Evolutionary conservation across 2,888 invertebrate species (phyloP).

Genomic region (Sarcophaga rosellei): DNA sequence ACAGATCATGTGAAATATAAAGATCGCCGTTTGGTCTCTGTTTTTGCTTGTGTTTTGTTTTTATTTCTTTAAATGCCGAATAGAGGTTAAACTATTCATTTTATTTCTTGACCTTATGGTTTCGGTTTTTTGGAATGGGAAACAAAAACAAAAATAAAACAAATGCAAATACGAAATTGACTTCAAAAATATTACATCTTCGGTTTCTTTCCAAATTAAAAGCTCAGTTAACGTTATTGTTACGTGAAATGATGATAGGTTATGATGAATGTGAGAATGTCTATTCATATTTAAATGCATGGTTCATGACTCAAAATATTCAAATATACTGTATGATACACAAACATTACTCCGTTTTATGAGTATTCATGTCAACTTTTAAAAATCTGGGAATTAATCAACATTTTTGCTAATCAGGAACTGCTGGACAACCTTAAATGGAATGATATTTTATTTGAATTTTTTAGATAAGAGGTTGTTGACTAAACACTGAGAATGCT

Average conservation of each 20-base stretch:
- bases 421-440: no score
- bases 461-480: no score
- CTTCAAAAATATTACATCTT: slow-evolving; percentile 5
- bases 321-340: not conserved
- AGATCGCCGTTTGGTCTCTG: not conserved
- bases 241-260: slow-evolving; percentile 8
- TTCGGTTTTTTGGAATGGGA: not conserved
- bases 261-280: slow-evolving; percentile 19
- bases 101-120: slow-evolving; percentile 41
- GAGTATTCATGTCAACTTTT: no score
- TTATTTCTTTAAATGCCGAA: not conserved
- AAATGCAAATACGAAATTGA: not conserved
- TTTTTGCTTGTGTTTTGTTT: not conserved
- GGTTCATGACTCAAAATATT: not conserved
- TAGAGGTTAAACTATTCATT: slow-evolving; percentile 43
- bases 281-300: not conserved
- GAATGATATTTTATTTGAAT: no score
- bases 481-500: no score
- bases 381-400: no score
- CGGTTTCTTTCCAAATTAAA: slow-evolving; percentile 33
- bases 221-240: slow-evolving; percentile 11
- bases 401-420: no score
- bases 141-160: not conserved
- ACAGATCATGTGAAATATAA: slow-evolving; percentile 44
- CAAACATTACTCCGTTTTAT: not conserved